phyloP scores from a whole-genome alignment of 2,888 invertebrate species.

The Dione vanillae region DNA sequence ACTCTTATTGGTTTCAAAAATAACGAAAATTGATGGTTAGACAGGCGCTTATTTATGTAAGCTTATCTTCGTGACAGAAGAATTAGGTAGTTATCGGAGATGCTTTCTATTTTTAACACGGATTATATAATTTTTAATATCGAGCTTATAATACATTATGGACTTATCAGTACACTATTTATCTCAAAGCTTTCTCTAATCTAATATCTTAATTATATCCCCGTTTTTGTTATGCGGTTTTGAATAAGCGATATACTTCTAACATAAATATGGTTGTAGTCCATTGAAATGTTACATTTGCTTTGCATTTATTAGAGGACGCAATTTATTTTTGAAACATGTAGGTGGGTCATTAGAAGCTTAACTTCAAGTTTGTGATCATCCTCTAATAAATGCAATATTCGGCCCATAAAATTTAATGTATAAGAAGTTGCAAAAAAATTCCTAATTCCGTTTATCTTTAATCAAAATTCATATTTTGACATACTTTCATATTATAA shows the following conservation, averaged over 20 bases:
- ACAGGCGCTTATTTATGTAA: constrained; percentile 68
- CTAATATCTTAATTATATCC: constrained; percentile 47
- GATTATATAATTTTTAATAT: constrained; percentile 36
- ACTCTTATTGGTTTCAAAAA: constrained; percentile 64
- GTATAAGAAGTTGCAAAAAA: neutral
- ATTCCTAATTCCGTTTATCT: constrained; percentile 1
- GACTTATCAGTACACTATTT: constrained; percentile 43
- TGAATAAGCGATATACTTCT: constrained; percentile 4
- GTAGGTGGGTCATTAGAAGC: too few species aligned
- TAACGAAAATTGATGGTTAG: constrained; percentile 68
- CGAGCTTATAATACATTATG: constrained; percentile 34
- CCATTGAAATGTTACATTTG: too few species aligned
- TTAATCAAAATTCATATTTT: constrained; percentile 1
- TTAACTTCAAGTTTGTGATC: too few species aligned
- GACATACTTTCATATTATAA: neutral
- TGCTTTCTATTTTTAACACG: constrained; percentile 63
- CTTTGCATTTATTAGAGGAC: too few species aligned
- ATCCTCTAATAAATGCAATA: too few species aligned
- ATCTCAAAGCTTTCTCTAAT: constrained; percentile 49
- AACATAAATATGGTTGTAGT: neutral
- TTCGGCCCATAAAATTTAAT: too few species aligned
- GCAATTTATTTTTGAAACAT: too few species aligned
- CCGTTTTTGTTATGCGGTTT: constrained; percentile 30
- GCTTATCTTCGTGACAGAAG: constrained; percentile 64
- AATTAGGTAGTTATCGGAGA: constrained; percentile 51